These are phyloP conservation scores for Maniola hyperantus DNA, from an alignment of 2,888 invertebrate species.

Conservation along the genomic window DNA sequence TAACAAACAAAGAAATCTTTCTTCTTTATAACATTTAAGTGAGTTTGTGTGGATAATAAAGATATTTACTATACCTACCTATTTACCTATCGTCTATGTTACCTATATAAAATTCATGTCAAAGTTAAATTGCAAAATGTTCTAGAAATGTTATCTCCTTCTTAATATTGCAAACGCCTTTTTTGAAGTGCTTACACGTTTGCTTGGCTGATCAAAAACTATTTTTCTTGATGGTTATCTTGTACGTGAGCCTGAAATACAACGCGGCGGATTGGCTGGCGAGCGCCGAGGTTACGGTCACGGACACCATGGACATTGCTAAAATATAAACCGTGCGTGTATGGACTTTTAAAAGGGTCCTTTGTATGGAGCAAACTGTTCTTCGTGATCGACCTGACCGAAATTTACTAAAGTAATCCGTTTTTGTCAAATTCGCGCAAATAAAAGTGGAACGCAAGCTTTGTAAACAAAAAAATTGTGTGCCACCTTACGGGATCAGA, in stretches of 20 bases:
- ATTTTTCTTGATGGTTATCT: slow-evolving; percentile 72
- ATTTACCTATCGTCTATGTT: no score
- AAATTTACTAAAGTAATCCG: slow-evolving; percentile 44
- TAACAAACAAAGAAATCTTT: no score
- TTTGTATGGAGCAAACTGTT: slow-evolving; percentile 49
- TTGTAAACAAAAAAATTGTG: slow-evolving; percentile 13
- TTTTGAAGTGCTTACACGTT: slow-evolving; percentile 64
- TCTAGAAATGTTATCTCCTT: slow-evolving; percentile 47
- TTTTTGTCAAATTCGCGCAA: slow-evolving; percentile 29
- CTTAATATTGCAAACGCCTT: slow-evolving; percentile 57
- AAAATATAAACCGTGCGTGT: slow-evolving; percentile 58
- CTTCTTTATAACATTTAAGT: no score
- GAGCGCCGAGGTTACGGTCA: slow-evolving; percentile 63
- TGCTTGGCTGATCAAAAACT: slow-evolving; percentile 69
- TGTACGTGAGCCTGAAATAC: slow-evolving; percentile 67
- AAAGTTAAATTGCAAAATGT: slow-evolving; percentile 37
- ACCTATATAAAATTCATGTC: background rate
- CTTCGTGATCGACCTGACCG: slow-evolving; percentile 53
- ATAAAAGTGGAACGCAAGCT: slow-evolving; percentile 25
- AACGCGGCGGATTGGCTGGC: slow-evolving; percentile 49
- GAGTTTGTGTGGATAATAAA: no score
- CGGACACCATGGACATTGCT: slow-evolving; percentile 56
- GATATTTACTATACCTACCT: no score
- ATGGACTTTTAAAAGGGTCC: slow-evolving; percentile 51
- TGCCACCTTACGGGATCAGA: background rate